Evolutionary conservation across 2,888 invertebrate species (phyloP).

Genomic region (Branchellion lobata): DNA sequence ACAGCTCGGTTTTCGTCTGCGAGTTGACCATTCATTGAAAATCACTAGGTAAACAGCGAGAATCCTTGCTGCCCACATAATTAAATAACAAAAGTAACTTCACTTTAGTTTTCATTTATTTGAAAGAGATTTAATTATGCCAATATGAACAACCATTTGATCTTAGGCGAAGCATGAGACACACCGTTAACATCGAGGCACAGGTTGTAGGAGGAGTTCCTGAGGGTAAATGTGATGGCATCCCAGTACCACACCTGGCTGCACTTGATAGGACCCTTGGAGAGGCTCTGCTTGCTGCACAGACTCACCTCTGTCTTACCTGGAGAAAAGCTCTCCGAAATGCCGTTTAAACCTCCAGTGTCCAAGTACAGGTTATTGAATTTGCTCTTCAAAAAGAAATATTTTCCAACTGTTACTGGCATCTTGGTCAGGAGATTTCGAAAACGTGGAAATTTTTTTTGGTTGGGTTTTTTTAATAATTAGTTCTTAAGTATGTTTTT

Average conservation of each 20-base stretch:
- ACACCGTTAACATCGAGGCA: slow-evolving; percentile 5
- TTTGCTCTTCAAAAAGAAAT: slow-evolving; percentile 5
- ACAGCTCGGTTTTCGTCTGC: background rate
- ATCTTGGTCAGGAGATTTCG: too few relatives aligned
- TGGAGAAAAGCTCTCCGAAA: background rate
- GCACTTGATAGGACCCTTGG: background rate
- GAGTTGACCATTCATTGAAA: too few relatives aligned
- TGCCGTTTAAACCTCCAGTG: background rate
- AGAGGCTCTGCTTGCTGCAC: background rate
- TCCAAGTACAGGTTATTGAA: background rate
- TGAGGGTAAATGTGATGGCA: slow-evolving; percentile 5
- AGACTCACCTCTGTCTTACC: background rate
- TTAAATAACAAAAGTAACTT: too few relatives aligned
- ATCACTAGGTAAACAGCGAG: too few relatives aligned
- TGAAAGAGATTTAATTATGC: too few relatives aligned
- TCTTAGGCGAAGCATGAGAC: background rate
- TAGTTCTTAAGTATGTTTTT: too few relatives aligned
- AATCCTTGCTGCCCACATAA: too few relatives aligned
- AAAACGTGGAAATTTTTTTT: too few relatives aligned
- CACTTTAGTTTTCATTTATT: too few relatives aligned
- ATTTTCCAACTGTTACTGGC: background rate
- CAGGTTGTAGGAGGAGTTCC: background rate
- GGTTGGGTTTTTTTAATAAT: too few relatives aligned
- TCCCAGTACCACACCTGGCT: slow-evolving; percentile 12
- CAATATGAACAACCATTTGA: background rate